Conservation (phyloP, 2,797 vertebrate genomes). For the Phyllotis vaccarum region DNA sequence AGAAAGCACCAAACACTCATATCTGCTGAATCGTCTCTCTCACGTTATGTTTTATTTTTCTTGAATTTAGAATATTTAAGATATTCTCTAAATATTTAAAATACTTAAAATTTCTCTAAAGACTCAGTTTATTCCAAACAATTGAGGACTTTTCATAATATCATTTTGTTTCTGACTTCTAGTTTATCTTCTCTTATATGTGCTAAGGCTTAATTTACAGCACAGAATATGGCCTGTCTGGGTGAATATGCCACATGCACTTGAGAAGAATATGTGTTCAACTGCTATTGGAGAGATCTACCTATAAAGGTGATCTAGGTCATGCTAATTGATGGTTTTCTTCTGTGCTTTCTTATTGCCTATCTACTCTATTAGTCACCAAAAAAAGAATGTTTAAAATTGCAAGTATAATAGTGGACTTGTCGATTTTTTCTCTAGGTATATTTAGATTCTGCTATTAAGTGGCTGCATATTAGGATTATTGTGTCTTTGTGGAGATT, state of each 20-base stretch:
- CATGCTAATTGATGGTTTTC: background rate
- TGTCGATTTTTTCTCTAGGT: background rate
- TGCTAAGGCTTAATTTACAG: background rate
- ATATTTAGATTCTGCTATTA: background rate
- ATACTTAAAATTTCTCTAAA: background rate
- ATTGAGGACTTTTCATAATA: constrained; percentile 39
- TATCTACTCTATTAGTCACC: background rate
- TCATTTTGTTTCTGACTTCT: background rate
- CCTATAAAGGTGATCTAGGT: background rate
- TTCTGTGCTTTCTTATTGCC: background rate
- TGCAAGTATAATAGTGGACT: background rate
- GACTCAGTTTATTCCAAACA: constrained; percentile 21
- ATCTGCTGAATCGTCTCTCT: background rate
- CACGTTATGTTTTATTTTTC: background rate
- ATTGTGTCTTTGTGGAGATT: background rate
- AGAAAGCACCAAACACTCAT: too few relatives aligned
- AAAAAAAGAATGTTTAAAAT: background rate
- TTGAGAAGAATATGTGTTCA: constrained; percentile 11
- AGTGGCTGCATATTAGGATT: background rate
- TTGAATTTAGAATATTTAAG: constrained; percentile 3
- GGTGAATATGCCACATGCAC: background rate
- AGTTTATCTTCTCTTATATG: constrained; percentile 14
- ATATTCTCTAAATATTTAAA: background rate
- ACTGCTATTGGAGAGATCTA: background rate
- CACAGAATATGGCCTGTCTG: background rate